Evolutionary conservation across 2,113 vertebrate genomes (phyloP), one percentile per base, ranked within the genome.

Genomic region (Chrysemys picta): DNA sequence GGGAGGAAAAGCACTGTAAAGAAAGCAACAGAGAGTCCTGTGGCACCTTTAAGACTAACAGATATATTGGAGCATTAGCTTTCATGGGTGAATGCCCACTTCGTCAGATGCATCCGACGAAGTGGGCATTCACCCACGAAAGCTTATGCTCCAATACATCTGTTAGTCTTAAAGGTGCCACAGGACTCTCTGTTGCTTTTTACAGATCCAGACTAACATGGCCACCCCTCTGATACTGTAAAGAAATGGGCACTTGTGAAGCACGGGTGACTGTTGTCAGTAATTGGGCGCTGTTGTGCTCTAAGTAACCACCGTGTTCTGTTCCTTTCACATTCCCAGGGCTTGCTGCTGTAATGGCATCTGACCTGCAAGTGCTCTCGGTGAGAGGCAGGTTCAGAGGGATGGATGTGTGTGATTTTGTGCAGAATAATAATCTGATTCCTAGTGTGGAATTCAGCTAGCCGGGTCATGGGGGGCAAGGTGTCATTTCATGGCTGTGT

Each of bases 401-500:
- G 12, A 11, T 29, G 57, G 45, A 42, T 4, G 5, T 24, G 19
- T 7, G 3, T 12, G 19, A 22, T 22, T 81, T 35, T 10, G 27
- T 24, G 9, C 21, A 50, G 35, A 22, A 53, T 38, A 53, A 35
- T 22, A 81, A 38, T 14, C 53, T 8, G 8, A 6, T 35, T 2
- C 31, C 31, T 35, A 35, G 12, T 6, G 35, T 29, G 45, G 24
- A 54, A 54, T n/a, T 38, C 11, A 14, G 29, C 22, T 13, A 17
- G 62, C 38, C 3, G 9, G n/a, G 29, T 31, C 0, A 1, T 24
- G 24, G 10, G 2, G 10, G 80, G 11, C 5, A 19, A 22, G 27
- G 3, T 35, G 7, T 3, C 10, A 3, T 47, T 93, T 25, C 29
- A 27, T 3, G 24, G 59, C 3, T 25, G 59, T 81, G 4, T 75